phyloP scores from a whole-genome alignment of 1,140 invertebrate species.

The Heterodera carotae region DNA sequence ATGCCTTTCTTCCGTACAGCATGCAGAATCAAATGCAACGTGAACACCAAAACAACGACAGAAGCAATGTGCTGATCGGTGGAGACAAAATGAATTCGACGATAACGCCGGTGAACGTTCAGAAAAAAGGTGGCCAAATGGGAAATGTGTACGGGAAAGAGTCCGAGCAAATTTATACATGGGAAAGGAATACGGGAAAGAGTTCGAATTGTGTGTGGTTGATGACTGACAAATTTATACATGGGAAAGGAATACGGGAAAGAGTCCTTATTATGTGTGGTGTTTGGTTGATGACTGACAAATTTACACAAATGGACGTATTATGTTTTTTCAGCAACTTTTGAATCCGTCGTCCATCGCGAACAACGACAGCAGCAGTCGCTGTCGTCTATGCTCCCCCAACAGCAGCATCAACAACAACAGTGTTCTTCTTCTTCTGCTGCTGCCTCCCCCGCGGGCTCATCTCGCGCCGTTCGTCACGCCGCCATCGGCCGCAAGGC shows the following conservation, averaged over 20 bases:
- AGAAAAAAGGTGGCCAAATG: not conserved
- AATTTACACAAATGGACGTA: no score
- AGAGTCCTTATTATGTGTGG: no score
- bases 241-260: no score
- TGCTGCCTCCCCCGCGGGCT: not conserved
- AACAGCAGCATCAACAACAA: not conserved
- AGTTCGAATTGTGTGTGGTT: no score
- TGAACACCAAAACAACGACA: constrained; percentile 14
- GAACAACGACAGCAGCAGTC: not conserved
- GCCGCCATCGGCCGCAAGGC: not conserved
- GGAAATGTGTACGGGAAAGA: no score
- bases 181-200: no score
- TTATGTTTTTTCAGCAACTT: not conserved
- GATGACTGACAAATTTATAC: no score
- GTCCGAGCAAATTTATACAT: not conserved
- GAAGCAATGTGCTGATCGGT: not conserved
- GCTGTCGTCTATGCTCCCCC: not conserved
- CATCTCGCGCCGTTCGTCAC: not conserved
- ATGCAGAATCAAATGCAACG: constrained; percentile 17
- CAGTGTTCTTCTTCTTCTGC: no score
- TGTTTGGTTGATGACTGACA: no score
- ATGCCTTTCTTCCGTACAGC: constrained; percentile 36
- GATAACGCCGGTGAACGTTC: constrained; percentile 5
- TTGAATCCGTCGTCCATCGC: not conserved
- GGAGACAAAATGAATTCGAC: constrained; percentile 1